Evolutionary conservation across 2,113 vertebrate species (phyloP).

Genomic region (Toxostoma redivivum): DNA sequence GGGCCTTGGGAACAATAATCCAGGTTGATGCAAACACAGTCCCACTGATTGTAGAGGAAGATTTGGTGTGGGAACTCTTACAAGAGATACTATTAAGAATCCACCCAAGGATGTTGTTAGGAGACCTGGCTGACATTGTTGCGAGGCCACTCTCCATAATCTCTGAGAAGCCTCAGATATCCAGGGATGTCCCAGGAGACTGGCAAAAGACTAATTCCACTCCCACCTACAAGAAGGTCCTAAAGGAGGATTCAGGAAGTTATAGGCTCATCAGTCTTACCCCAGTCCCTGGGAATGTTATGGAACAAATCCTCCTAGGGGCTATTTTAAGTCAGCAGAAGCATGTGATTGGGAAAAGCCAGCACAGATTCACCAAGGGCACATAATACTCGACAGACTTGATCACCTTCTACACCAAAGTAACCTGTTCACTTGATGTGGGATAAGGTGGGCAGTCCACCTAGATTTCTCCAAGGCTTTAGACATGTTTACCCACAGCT

Average conservation of each 20-base stretch:
- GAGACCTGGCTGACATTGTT: no score
- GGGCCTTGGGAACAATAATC: neutral
- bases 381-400: fast-evolving
- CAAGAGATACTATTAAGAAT: neutral
- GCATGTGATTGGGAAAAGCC: neutral
- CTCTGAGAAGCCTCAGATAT: neutral
- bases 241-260: neutral
- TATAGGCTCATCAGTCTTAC: neutral
- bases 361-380: neutral
- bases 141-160: no score
- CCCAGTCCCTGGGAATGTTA: neutral
- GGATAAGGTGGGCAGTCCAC: fast-evolving
- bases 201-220: neutral
- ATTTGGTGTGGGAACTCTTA: neutral
- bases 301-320: neutral
- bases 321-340: neutral
- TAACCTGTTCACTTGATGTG: neutral
- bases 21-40: neutral
- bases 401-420: neutral
- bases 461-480: neutral
- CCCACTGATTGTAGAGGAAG: neutral
- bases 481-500: neutral
- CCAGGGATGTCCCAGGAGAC: no score
- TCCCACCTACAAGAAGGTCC: neutral
- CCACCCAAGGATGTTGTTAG: no score